Base-by-base conservation (phyloP, 2,797 vertebrate species). In the Sphenodon punctatus region DNA sequence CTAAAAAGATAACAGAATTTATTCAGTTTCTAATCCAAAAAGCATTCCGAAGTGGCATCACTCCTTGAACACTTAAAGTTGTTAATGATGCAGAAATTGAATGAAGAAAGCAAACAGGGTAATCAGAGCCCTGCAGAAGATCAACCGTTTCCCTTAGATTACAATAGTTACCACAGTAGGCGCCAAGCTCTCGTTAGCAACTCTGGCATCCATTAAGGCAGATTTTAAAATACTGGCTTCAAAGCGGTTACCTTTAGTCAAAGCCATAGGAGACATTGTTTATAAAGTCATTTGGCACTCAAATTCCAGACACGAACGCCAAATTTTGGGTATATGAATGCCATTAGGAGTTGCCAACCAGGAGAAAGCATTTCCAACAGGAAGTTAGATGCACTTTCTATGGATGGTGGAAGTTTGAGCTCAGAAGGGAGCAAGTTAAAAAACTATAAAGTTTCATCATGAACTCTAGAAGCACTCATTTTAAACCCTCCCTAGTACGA, bases 311-410 rank as follows among this genome's bases (percentile, higher is more conserved):
- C n/a, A n/a, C n/a, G n/a, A n/a, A n/a, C n/a, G n/a, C n/a, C n/a
- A n/a, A n/a, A n/a, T n/a, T n/a, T n/a, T 12, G 4, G 1, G 7
- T 56, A 3, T 32, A 16, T 1, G 1, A 8, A 5, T 19, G 17
- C 5, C 1, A 22, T 2, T 25, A n/a, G 13, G 19, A 22, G 49
- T 4, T 0, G 0, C 10, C 32, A 38, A 16, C 4, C 0, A 0
- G 8, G 11, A 2, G 3, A 46, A 36, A 22, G 1, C 2, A 66
- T 6, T 58, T 3, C 5, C 15, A 16, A 53, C n/a, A 27, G 12
- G 25, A 30, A 17, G 49, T 22, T 14, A 32, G 32, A n/a, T 51
- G 25, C 16, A 32, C 36, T 55, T 58, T 22, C 20, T 32, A 20
- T 10, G 30, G 53, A 30, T 51, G 53, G 23, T 7, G 32, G 55